Evolutionary conservation across 2,888 invertebrate species (phyloP).

Genomic region (Hemistola chrysoprasaria): DNA sequence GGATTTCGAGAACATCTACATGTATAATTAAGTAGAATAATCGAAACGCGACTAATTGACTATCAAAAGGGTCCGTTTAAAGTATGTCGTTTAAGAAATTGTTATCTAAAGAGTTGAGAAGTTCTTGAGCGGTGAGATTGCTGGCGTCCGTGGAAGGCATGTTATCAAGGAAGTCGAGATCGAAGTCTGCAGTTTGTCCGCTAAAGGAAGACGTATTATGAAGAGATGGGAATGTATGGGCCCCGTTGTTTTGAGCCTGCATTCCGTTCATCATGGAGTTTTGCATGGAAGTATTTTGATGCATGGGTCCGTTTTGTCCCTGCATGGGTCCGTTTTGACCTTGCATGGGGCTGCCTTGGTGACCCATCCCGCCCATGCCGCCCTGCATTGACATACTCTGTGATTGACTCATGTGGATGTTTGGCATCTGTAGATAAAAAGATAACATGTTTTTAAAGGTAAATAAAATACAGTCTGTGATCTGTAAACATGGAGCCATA

Average conservation of each 20-base stretch:
- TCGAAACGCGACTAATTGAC: slow-evolving; percentile 44
- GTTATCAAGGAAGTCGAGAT: slow-evolving; percentile 93
- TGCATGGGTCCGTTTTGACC: slow-evolving; percentile 46
- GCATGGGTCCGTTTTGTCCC: slow-evolving; percentile 39
- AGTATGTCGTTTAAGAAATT: slow-evolving; percentile 86
- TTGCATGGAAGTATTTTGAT: slow-evolving; percentile 17
- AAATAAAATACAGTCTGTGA: neutral
- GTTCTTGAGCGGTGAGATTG: slow-evolving; percentile 90
- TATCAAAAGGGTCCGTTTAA: slow-evolving; percentile 52
- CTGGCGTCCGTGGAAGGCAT: slow-evolving; percentile 88
- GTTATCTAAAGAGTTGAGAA: slow-evolving; percentile 91
- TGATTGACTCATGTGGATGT: slow-evolving; percentile 87
- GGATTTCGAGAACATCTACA: neutral
- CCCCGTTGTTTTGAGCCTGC: slow-evolving; percentile 36
- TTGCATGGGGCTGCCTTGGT: slow-evolving; percentile 50
- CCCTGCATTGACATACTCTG: slow-evolving; percentile 83
- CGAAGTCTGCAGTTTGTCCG: slow-evolving; percentile 85
- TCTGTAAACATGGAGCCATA: no score
- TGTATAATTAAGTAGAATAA: slow-evolving; percentile 21
- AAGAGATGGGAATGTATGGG: slow-evolving; percentile 53
- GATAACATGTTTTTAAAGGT: neutral
- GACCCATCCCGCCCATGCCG: slow-evolving; percentile 53
- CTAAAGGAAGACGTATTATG: slow-evolving; percentile 69
- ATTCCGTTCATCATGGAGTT: slow-evolving; percentile 53
- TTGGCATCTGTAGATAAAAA: slow-evolving; percentile 77